phyloP scores from a whole-genome alignment of 1,140 invertebrate genomes.

The Ditylenchus dipsaci region DNA sequence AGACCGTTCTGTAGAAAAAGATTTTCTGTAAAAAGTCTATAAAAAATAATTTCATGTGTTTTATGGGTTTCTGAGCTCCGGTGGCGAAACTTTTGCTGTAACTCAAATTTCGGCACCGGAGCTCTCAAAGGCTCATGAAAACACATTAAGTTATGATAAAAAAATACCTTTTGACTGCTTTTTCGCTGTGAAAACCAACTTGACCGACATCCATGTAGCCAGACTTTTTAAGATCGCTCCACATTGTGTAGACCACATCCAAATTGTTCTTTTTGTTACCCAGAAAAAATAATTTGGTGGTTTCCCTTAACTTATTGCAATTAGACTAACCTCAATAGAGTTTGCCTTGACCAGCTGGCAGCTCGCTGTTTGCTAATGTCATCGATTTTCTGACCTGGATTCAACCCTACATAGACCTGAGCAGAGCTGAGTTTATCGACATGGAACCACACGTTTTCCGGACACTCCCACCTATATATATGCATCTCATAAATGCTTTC shows the following conservation, averaged over 20 bases:
- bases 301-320: not conserved
- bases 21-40: too few relatives aligned
- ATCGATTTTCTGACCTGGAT: constrained; percentile 78
- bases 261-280: constrained; percentile 96
- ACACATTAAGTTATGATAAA: too few relatives aligned
- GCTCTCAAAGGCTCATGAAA: too few relatives aligned
- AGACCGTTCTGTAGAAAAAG: too few relatives aligned
- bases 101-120: too few relatives aligned
- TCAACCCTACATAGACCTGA: constrained; percentile 87
- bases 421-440: constrained; percentile 90
- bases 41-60: too few relatives aligned
- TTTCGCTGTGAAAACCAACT: constrained; percentile 87
- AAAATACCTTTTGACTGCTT: constrained; percentile 71
- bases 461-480: constrained; percentile 99
- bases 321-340: constrained; percentile 62
- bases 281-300: constrained; percentile 41
- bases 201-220: constrained; percentile 89
- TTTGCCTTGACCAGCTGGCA: constrained; percentile 97
- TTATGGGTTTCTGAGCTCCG: too few relatives aligned
- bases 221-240: constrained; percentile 95
- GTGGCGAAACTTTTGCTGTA: too few relatives aligned
- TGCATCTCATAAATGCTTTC: too few relatives aligned
- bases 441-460: constrained; percentile 99
- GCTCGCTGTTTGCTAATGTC: constrained; percentile 82
- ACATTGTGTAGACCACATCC: constrained; percentile 96